Evolutionary conservation across 2,797 vertebrate genomes (phyloP).

Genomic region (Danio jaintianensis): DNA sequence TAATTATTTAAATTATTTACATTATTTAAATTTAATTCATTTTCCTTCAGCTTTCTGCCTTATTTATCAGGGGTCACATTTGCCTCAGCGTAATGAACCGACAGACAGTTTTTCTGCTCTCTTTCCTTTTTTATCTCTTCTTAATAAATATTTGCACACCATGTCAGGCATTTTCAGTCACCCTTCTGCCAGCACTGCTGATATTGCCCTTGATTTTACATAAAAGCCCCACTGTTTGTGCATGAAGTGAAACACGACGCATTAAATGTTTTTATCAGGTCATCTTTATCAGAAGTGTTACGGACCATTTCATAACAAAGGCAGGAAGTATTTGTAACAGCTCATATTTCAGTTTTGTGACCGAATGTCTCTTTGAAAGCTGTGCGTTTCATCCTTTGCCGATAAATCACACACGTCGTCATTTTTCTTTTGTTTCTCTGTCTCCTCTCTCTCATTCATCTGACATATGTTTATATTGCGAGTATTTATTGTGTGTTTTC

Average conservation of each 20-base stretch:
- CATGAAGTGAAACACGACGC: slow-evolving; percentile 32
- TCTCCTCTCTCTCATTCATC: slow-evolving; percentile 41
- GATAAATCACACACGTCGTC: slow-evolving; percentile 60
- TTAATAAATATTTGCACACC: neutral
- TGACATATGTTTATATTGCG: slow-evolving; percentile 51
- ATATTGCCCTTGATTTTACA: neutral
- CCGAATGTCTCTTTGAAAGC: slow-evolving; percentile 34
- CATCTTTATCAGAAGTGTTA: slow-evolving; percentile 24
- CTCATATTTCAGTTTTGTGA: slow-evolving; percentile 16
- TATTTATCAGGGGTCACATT: no score
- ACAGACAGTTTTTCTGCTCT: neutral
- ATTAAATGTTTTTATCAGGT: slow-evolving; percentile 46
- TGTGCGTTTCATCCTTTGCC: slow-evolving; percentile 49
- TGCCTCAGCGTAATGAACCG: no score
- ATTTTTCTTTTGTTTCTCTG: slow-evolving; percentile 38
- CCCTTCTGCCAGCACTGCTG: neutral
- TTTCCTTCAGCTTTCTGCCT: no score
- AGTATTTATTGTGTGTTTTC: slow-evolving; percentile 56
- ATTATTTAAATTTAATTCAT: no score
- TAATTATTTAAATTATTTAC: no score
- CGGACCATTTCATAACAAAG: slow-evolving; percentile 18
- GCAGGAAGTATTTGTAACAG: slow-evolving; percentile 43
- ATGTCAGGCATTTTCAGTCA: neutral
- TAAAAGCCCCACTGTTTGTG: slow-evolving; percentile 26
- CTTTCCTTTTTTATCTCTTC: neutral